Evolutionary conservation across 2,888 invertebrate genomes (phyloP).

Genomic region (Aplocera efformata): DNA sequence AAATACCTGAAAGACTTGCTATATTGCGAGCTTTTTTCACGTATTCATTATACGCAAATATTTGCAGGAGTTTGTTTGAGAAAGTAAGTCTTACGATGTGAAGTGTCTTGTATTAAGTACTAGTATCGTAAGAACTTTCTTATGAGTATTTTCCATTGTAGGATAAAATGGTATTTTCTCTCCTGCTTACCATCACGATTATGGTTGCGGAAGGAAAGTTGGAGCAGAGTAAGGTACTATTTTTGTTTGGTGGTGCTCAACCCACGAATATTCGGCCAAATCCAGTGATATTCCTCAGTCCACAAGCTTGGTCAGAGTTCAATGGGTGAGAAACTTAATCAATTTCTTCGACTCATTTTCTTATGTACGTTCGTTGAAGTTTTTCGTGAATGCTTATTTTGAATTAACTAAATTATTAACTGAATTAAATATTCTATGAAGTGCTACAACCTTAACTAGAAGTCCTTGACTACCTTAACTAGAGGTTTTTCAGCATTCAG

Average conservation of each 20-base stretch:
- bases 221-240: conserved; percentile 87
- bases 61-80: conserved; percentile 96
- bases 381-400: too few relatives aligned
- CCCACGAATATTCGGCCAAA: conserved; percentile 51
- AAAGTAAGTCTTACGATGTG: conserved; percentile 75
- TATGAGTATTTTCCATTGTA: conserved; percentile 38
- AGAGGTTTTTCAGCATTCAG: too few relatives aligned
- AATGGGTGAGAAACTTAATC: conserved; percentile 49
- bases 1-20: conserved; percentile 85
- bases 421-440: too few relatives aligned
- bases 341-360: background rate
- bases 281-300: conserved; percentile 62
- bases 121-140: background rate
- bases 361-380: too few relatives aligned
- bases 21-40: conserved; percentile 92
- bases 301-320: conserved; percentile 67
- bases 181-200: conserved; percentile 87
- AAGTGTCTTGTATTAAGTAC: background rate
- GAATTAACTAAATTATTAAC: too few relatives aligned
- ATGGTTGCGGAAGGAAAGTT: conserved; percentile 82
- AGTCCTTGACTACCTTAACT: too few relatives aligned
- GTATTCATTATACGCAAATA: conserved; percentile 92
- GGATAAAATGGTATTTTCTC: conserved; percentile 94
- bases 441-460: too few relatives aligned
- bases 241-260: conserved; percentile 90